Percentiles rank a stretch among this genome's conserved stretches.
Conservation (phyloP, 2,797 vertebrate species). For the Darevskia mixta region DNA sequence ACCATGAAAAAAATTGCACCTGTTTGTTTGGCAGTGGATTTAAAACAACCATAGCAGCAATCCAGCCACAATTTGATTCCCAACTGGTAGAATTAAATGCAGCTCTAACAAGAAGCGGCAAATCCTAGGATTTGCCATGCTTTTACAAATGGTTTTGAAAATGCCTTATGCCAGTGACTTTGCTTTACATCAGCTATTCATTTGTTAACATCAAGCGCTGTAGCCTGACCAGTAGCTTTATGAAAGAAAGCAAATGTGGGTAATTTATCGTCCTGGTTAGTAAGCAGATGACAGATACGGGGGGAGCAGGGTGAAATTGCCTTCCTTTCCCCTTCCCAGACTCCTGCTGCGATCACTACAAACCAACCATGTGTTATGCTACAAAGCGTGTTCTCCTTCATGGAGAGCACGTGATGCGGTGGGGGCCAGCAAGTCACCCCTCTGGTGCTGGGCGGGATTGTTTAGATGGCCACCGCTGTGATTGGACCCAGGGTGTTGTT, state of each 20-base stretch:
- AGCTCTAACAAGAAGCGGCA: constrained; percentile 39
- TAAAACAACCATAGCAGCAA: neutral
- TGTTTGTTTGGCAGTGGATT: neutral
- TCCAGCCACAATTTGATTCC: constrained; percentile 5
- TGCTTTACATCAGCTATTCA: constrained; percentile 24
- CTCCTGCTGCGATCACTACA: constrained; percentile 10
- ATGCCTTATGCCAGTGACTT: constrained; percentile 18
- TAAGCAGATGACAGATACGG: constrained; percentile 23
- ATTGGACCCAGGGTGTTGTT: too few relatives aligned
- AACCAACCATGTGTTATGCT: neutral
- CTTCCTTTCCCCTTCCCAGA: constrained; percentile 21
- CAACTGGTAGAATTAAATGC: constrained; percentile 64
- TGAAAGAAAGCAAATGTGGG: constrained; percentile 33
- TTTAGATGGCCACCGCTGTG: too few relatives aligned
- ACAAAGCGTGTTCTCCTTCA: too few relatives aligned
- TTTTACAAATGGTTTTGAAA: constrained; percentile 54
- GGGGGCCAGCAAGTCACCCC: too few relatives aligned
- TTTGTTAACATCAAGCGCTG: constrained; percentile 5
- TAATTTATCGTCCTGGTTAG: constrained; percentile 19
- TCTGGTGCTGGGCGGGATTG: too few relatives aligned
- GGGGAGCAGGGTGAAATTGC: neutral
- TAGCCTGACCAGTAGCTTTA: neutral
- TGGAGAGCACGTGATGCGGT: too few relatives aligned
- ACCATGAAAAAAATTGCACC: constrained; percentile 18
- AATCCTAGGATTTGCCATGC: constrained; percentile 24